Evolutionary conservation across 2,797 vertebrate species (phyloP).

Genomic region (Hapalemur alaotrensis): DNA sequence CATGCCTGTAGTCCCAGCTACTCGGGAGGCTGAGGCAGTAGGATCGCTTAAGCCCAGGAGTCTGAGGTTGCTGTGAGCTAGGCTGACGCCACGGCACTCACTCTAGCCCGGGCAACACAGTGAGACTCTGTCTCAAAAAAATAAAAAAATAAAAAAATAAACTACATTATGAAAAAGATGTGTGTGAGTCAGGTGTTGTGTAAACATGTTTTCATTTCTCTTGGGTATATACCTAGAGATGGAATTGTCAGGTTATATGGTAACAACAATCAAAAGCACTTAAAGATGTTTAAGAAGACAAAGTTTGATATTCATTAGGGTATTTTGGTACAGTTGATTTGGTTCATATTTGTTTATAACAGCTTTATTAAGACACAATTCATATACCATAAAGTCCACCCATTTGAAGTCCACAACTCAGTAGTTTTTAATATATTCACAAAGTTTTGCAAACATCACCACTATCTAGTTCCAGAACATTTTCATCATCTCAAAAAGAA

Average conservation of each 20-base stretch:
- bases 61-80: no score
- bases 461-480: not conserved
- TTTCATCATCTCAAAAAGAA: not conserved
- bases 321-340: not conserved
- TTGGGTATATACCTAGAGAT: not conserved
- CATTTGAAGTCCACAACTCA: not conserved
- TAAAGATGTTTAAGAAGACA: not conserved
- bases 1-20: no score
- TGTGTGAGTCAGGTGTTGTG: not conserved
- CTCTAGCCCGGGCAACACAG: no score
- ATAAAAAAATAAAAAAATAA: no score
- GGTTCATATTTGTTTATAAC: not conserved
- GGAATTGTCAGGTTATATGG: not conserved
- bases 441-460: not conserved
- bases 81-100: no score
- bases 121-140: no score
- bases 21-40: no score
- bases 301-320: not conserved
- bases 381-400: not conserved
- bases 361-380: not conserved
- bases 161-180: not conserved
- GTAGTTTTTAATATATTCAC: not conserved
- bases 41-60: no score
- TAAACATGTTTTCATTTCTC: not conserved
- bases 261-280: not conserved